Conservation (phyloP, 2,797 vertebrate species). For the Sebastes variabilis region DNA sequence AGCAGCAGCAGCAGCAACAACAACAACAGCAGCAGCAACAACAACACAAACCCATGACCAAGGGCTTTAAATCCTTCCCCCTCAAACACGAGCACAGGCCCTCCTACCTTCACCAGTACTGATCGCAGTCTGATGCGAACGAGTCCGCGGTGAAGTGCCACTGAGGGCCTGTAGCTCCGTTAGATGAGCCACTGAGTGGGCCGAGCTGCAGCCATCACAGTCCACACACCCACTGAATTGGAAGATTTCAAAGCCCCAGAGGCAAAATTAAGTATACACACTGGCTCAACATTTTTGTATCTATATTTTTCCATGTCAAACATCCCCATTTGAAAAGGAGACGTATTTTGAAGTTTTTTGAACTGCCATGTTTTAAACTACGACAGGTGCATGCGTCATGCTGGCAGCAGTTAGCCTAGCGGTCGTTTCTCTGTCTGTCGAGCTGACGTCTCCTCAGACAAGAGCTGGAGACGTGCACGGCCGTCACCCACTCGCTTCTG, state of each 20-base stretch:
- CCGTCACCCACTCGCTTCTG: conserved; percentile 74
- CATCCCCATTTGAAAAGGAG: conserved; percentile 66
- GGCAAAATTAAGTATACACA: conserved; percentile 67
- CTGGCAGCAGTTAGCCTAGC: conserved; percentile 65
- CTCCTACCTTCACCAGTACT: conserved; percentile 98
- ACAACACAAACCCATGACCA: conserved; percentile 92
- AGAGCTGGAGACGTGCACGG: conserved; percentile 74
- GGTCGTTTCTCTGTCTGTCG: conserved; percentile 70
- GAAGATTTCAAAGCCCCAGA: conserved; percentile 53
- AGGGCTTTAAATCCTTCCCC: conserved; percentile 98
- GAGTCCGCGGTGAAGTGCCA: conserved; percentile 24
- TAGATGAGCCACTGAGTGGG: conserved; percentile 44
- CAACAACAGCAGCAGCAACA: conserved; percentile 86
- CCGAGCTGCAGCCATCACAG: conserved; percentile 41
- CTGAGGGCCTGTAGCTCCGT: conserved; percentile 41
- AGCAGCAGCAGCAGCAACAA: conserved; percentile 79
- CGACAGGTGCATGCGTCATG: conserved; percentile 64
- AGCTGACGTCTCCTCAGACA: conserved; percentile 62
- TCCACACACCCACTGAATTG: conserved; percentile 61
- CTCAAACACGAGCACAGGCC: conserved; percentile 95
- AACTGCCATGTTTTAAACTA: conserved; percentile 73
- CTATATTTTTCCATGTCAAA: conserved; percentile 78
- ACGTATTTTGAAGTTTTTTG: conserved; percentile 68
- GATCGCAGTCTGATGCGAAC: conserved; percentile 45
- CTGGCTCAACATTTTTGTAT: conserved; percentile 74